Percentiles rank a stretch among this genome's conserved stretches.
Conservation (phyloP, 2,888 invertebrate species). For the Microctonus brassicae region DNA sequence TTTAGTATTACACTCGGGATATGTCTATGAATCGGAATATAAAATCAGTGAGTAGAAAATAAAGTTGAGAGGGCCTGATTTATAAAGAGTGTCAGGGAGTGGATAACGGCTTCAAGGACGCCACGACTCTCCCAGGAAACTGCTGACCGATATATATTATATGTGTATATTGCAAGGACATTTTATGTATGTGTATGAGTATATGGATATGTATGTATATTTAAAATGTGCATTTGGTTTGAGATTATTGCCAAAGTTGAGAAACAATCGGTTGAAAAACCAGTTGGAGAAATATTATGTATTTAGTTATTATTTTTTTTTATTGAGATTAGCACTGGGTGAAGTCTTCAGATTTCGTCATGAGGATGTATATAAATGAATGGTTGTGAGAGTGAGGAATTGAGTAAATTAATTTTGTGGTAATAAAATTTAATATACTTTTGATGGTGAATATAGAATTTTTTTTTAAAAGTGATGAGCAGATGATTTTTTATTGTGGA, state of each 20-base stretch:
- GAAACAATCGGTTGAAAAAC: conserved; percentile 40
- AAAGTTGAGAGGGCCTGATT: neutral
- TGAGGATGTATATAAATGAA: conserved; percentile 2
- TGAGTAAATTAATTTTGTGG: no score
- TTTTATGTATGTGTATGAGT: conserved; percentile 26
- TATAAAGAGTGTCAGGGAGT: conserved; percentile 50
- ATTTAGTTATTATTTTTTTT: neutral
- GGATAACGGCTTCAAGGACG: conserved; percentile 65
- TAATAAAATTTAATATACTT: no score
- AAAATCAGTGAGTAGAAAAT: conserved; percentile 28
- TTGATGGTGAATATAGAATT: no score
- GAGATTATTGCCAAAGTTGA: conserved; percentile 22
- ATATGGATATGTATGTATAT: no score
- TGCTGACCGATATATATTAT: conserved; percentile 59
- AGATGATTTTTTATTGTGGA: no score
- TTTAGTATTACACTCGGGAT: neutral
- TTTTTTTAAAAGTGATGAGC: no score
- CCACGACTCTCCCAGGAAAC: conserved; percentile 65
- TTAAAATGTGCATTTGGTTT: conserved; percentile 39
- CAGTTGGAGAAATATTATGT: conserved; percentile 37
- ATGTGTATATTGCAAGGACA: conserved; percentile 63
- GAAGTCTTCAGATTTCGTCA: conserved; percentile 23
- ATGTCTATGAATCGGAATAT: conserved; percentile 14
- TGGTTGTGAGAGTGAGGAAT: neutral
- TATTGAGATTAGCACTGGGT: neutral